Evolutionary conservation across 2,888 invertebrate genomes (phyloP), one percentile per base, ranked within the genome.

Genomic region (Zygaena filipendulae): DNA sequence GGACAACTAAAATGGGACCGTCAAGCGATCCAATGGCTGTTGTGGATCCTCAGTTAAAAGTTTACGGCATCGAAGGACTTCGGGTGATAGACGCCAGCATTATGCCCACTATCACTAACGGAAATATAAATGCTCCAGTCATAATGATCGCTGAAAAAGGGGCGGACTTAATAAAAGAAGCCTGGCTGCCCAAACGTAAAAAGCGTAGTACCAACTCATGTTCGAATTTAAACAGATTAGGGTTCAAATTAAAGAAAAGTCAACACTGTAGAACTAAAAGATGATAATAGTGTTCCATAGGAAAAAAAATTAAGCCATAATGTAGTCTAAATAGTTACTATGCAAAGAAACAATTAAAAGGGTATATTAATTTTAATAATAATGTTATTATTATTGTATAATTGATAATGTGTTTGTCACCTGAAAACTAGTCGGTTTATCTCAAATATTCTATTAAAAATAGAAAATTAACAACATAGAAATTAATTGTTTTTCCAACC

Each of bases 111-210:
- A 88, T 94, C 19, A 90, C 92, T 0, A 92, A 88, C 52, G 94
- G 93, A 0, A 93, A 94, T 49, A 92, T 91, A 11, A 92, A 93
- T 48, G 94, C 93, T 0, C 92, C 93, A 0, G 87, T 87, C 0
- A 88, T 92, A 14, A 94, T 93, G 93, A 90, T 94, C 11, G 93
- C 82, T 0, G 94, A 94, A 54, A 93, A 92, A 52, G 92, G 88
- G 0, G 85, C 93, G 2, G 92, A 94, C 60, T 58, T 93, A 67
- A 85, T 94, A 18, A 91, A 91, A 54, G 81, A 84, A 26, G 74
- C 85, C 18, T 91, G 91, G 91, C 45, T 82, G 9, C 56, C 63
- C 11, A 59, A 49, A 30, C 34, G 43, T 7, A 36, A 47, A 20
- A 59, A 49, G 35, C 56, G 50, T 33, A 47, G 56, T 37, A 49